Evolutionary conservation across 2,797 vertebrate species (phyloP).

Genomic region (Heteromormyrus szaboi): DNA sequence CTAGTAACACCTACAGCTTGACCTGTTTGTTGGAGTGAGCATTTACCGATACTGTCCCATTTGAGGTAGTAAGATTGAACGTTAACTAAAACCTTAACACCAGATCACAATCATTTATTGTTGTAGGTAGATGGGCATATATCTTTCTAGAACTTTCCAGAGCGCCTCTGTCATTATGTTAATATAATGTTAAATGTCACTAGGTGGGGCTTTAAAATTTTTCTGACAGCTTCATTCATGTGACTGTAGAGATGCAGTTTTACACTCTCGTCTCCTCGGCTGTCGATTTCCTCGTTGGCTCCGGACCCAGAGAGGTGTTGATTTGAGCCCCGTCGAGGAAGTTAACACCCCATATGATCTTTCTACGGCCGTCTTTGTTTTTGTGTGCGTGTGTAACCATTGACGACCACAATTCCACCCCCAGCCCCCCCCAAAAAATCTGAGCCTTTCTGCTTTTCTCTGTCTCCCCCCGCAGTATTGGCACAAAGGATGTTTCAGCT

Average conservation of each 20-base stretch:
- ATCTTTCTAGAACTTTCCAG: background rate
- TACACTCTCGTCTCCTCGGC: background rate
- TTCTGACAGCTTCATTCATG: background rate
- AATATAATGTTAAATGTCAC: background rate
- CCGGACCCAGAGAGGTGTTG: background rate
- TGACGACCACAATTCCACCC: background rate
- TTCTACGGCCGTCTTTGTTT: background rate
- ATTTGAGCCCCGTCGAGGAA: background rate
- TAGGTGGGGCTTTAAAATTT: background rate
- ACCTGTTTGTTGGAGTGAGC: background rate
- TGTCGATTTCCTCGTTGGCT: background rate
- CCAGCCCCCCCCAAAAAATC: background rate
- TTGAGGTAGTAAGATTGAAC: background rate
- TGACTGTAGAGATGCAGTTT: background rate
- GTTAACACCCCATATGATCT: background rate
- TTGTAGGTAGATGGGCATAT: background rate
- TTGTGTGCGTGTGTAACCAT: background rate
- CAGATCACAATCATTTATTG: background rate
- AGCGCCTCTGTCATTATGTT: background rate
- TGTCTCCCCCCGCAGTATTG: slow-evolving; percentile 70
- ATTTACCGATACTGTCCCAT: background rate
- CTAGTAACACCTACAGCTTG: background rate
- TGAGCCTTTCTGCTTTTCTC: background rate
- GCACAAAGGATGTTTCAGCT: slow-evolving; percentile 98
- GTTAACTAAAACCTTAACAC: background rate